Conservation (phyloP, 2,113 vertebrate species). For the Solenodon paradoxus region DNA sequence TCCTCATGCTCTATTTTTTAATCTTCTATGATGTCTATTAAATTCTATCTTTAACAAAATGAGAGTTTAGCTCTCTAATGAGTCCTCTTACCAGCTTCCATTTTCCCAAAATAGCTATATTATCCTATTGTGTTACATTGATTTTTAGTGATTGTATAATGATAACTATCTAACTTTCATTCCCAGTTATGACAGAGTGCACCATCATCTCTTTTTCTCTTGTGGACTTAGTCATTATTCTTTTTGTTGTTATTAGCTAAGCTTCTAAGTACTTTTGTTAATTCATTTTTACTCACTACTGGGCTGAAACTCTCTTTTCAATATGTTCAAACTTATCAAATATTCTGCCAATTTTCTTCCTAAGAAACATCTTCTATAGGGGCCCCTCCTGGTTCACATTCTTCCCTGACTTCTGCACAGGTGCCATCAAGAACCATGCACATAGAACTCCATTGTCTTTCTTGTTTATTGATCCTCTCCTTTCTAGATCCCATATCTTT, state of each 20-base stretch:
- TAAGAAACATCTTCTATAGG: not conserved
- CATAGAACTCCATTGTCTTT: not conserved
- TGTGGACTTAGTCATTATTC: not conserved
- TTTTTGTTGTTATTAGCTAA: not conserved
- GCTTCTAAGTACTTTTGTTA: not conserved
- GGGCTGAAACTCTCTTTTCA: not conserved
- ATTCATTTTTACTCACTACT: not conserved
- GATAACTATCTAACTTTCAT: not conserved
- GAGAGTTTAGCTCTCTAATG: not conserved
- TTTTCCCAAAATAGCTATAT: not conserved
- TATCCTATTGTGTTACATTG: not conserved
- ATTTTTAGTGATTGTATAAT: not conserved
- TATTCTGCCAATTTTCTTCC: not conserved
- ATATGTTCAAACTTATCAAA: not conserved
- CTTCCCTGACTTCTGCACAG: not conserved
- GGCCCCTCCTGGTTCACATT: not conserved
- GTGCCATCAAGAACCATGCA: not conserved
- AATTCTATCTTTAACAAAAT: not conserved
- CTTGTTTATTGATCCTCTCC: not conserved
- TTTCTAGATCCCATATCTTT: not conserved
- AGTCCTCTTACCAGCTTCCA: not conserved
- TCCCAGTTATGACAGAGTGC: not conserved
- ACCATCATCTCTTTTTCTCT: not conserved
- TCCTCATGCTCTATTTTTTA: not conserved
- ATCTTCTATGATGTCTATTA: not conserved